These are phyloP conservation scores for Drosophila rhopaloa DNA, from an alignment of 1,140 invertebrate species.

Conservation along the genomic window DNA sequence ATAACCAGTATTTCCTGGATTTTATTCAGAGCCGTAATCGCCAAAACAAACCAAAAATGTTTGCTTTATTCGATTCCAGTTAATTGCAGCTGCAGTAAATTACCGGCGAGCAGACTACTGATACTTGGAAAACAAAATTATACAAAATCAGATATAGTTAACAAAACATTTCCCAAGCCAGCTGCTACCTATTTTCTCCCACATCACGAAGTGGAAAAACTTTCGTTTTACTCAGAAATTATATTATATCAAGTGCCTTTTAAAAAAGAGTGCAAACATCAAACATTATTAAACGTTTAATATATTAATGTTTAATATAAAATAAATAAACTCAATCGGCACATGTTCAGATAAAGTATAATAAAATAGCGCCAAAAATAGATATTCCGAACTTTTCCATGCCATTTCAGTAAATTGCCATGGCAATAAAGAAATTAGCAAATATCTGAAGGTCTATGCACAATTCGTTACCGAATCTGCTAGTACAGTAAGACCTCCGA, in stretches of 20 bases:
- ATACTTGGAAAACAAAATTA: neutral
- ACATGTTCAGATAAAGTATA: neutral
- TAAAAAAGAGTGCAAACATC: too few species aligned
- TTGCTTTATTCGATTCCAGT: conserved; percentile 23
- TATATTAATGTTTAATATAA: too few species aligned
- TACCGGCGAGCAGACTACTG: neutral
- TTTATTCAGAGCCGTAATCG: neutral
- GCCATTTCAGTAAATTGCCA: conserved; percentile 1
- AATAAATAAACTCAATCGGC: neutral
- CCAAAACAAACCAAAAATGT: conserved; percentile 26
- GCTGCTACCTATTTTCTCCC: neutral
- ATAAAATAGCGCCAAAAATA: conserved; percentile 15
- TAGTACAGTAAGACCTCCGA: conserved; percentile 16
- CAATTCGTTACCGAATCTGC: neutral
- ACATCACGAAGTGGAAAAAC: neutral
- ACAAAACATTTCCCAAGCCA: neutral
- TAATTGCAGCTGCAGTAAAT: conserved; percentile 21
- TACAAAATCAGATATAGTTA: neutral
- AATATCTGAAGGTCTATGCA: neutral
- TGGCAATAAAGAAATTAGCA: conserved; percentile 10
- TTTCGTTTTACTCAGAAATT: neutral
- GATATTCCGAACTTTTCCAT: conserved; percentile 15
- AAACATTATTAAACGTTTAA: too few species aligned
- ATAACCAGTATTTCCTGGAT: conserved; percentile 22
- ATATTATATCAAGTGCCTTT: neutral